Percentiles rank a stretch among this genome's conserved stretches.
Evolutionary conservation across 2,888 invertebrate species (phyloP).

Genomic region (Dysmachus trigonus): DNA sequence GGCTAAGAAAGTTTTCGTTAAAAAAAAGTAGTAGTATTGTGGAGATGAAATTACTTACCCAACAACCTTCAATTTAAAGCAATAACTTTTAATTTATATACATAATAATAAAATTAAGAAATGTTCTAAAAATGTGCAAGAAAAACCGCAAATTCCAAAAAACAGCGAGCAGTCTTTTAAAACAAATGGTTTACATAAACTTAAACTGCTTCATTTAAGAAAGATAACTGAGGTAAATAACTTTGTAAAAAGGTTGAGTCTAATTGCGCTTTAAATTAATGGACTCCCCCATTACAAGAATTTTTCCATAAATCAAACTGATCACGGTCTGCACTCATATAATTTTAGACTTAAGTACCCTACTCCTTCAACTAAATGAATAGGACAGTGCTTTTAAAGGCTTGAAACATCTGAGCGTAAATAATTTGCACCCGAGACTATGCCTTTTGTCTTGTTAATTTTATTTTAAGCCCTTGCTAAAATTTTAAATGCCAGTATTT

Average conservation of each 20-base stretch:
- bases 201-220: neutral
- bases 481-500: neutral
- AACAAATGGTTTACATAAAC: neutral
- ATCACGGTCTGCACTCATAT: neutral
- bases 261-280: neutral
- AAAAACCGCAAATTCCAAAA: neutral
- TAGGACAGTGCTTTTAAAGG: neutral
- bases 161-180: neutral
- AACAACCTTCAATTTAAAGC: no score
- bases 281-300: neutral
- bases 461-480: neutral
- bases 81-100: no score
- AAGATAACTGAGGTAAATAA: neutral
- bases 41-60: no score
- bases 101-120: no score
- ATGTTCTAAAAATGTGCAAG: no score
- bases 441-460: neutral
- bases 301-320: neutral
- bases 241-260: neutral
- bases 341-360: neutral
- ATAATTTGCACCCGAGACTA: neutral
- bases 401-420: neutral
- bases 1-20: no score
- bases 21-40: no score
- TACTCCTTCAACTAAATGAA: neutral